Base-by-base conservation (phyloP, 1,140 invertebrate species). In the Atta cephalotes region DNA sequence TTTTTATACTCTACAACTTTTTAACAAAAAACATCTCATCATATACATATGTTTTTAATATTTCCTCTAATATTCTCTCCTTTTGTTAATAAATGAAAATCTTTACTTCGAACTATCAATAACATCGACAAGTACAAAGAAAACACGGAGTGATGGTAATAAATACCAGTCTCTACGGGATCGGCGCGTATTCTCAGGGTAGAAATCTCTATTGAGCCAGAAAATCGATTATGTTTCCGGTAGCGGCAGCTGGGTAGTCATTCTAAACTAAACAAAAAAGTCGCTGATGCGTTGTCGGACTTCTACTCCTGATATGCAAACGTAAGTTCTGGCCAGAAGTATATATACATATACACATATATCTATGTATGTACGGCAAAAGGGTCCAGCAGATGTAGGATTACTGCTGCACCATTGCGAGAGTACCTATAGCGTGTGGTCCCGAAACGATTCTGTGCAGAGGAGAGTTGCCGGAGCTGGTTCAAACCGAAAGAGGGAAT, bases 251-350 rank as follows among this genome's bases (percentile, higher is more conserved):
- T 49, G 53, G 80, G 85, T 80, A 88, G 58, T 90, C 80, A 87
- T 86, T 82, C 77, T 74, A 71, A 78, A 28, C 25, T 74, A 84
- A 90, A 90, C 77, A 90, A 90, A 90, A 89, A 87, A 87, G 68
- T 85, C 85, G 77, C 72, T 45, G 85, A 85, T 86, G 70, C 89
- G 76, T 87, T 87, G 76, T 87, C 79, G 78, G 58, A 60, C 77
- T 88, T 88, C 88, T 86, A 86, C 63, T 81, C 74, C 81, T 89
- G 88, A 90, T 90, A 90, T 90, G 89, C 89, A 90, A 90, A 90
- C 89, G 88, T 87, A 86, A 90, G 86, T 86, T 86, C 51, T 66
- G 88, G 53, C 35, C 77, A 78, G 63, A 49, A 79, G 53, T 71
- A 65, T 45, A 65, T 85, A 45, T 79, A 45, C 39, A 77, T 65